A percentile compares a stretch with the other conserved stretches of the same genome.
phyloP scores from a whole-genome alignment of 2,113 vertebrate genomes.

The Callaeas wilsoni region DNA sequence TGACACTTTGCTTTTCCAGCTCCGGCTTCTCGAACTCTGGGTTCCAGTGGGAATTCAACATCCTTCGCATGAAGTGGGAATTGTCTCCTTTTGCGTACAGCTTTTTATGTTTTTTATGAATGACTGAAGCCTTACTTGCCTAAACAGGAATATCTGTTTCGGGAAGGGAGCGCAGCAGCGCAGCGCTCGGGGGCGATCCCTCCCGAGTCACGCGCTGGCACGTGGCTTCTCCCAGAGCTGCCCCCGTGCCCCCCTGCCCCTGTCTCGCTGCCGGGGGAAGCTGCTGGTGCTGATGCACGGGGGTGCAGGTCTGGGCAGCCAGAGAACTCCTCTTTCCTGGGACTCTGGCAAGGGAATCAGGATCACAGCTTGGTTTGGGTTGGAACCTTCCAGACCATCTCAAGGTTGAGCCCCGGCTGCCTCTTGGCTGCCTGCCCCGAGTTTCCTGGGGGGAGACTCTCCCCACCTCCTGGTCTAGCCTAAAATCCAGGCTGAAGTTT shows the following conservation, averaged over 20 bases:
- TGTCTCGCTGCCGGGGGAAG: rapidly evolving
- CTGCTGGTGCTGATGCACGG: rapidly evolving
- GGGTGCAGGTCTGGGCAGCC: rapidly evolving
- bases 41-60: not conserved
- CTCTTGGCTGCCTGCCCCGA: not conserved
- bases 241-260: not conserved
- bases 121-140: not conserved
- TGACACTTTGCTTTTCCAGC: not conserved
- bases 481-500: not conserved
- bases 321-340: not conserved
- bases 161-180: not conserved
- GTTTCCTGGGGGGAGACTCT: not conserved
- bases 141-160: not conserved
- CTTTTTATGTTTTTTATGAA: constrained; percentile 33
- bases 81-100: not conserved
- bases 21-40: not conserved
- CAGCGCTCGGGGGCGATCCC: not conserved
- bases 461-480: not conserved
- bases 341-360: not conserved
- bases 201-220: not conserved
- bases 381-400: not conserved
- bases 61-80: not conserved
- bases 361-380: not conserved
- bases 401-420: not conserved
- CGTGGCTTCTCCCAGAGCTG: not conserved